Percentiles rank a stretch among this genome's conserved stretches.
These are phyloP conservation scores for Hyposoter dolosus DNA, from an alignment of 2,888 invertebrate species.

Conservation along the genomic window DNA sequence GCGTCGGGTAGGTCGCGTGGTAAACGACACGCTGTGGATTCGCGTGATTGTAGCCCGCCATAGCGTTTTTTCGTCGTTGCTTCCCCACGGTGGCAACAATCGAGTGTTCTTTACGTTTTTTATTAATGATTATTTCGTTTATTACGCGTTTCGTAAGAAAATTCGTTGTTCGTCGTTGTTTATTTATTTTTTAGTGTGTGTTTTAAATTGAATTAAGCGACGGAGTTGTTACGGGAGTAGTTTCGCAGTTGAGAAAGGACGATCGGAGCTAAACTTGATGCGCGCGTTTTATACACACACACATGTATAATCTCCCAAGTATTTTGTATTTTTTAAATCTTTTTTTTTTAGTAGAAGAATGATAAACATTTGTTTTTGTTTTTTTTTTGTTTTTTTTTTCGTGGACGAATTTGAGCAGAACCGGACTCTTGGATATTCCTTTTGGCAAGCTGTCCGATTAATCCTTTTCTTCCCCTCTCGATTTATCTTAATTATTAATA, in stretches of 20 bases:
- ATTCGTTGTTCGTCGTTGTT: not conserved
- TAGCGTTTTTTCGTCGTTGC: conserved; percentile 72
- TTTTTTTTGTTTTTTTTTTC: conserved; percentile 50
- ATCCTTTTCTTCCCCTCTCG: conserved; percentile 9
- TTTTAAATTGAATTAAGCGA: conserved; percentile 19
- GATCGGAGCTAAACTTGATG: conserved; percentile 32
- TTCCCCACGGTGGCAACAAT: conserved; percentile 64
- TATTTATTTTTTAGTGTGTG: not conserved
- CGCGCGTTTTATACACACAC: not conserved
- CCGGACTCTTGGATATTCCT: conserved; percentile 44
- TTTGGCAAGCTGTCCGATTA: conserved; percentile 17
- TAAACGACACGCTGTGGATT: conserved; percentile 84
- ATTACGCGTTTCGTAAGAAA: not conserved
- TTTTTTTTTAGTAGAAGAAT: conserved; percentile 44
- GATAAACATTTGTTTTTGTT: conserved; percentile 47
- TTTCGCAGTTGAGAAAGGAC: conserved; percentile 38
- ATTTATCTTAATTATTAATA: conserved; percentile 54
- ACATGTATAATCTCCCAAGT: conserved; percentile 26
- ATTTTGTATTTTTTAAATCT: conserved; percentile 21
- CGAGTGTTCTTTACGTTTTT: conserved; percentile 66
- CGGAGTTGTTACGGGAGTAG: conserved; percentile 37
- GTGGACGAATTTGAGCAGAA: conserved; percentile 66
- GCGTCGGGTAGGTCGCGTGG: conserved; percentile 84
- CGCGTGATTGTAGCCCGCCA: conserved; percentile 84
- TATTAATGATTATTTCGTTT: conserved; percentile 7